Evolutionary conservation across 2,113 vertebrate species (phyloP).

Genomic region (Trogon surrucura): DNA sequence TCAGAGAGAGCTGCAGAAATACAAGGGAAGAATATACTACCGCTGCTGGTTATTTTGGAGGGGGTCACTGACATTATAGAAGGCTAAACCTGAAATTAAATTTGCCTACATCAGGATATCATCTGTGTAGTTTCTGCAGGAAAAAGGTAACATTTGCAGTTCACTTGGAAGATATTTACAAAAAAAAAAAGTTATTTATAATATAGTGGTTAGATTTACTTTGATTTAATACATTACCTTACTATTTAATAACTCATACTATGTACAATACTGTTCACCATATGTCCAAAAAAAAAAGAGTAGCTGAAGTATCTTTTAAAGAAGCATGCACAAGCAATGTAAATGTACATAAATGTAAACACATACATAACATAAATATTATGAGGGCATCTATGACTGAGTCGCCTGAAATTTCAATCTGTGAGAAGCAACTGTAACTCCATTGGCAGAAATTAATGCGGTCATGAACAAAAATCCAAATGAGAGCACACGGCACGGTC

Average conservation of each 20-base stretch:
- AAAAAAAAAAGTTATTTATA: not conserved
- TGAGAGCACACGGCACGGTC: not conserved
- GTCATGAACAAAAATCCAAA: not conserved
- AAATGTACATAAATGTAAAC: not conserved
- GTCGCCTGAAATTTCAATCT: not conserved
- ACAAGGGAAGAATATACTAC: not conserved
- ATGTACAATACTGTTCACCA: not conserved
- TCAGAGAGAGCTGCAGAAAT: not conserved
- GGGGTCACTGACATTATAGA: not conserved
- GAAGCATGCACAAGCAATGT: not conserved
- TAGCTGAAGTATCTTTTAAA: not conserved
- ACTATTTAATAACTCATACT: not conserved
- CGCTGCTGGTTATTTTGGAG: not conserved
- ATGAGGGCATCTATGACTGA: not conserved
- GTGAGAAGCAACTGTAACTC: not conserved
- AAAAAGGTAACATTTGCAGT: not conserved
- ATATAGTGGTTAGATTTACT: not conserved
- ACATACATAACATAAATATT: not conserved
- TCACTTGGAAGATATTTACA: not conserved
- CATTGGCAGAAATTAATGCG: not conserved
- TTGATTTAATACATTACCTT: not conserved
- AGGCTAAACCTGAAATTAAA: not conserved
- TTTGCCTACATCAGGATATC: slow-evolving; percentile 1
- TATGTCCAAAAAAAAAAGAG: not conserved
- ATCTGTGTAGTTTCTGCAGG: not conserved